Evolutionary conservation across 2,113 vertebrate species (phyloP), one percentile per base, ranked within the genome.

Genomic region (Lophochroa leadbeateri): DNA sequence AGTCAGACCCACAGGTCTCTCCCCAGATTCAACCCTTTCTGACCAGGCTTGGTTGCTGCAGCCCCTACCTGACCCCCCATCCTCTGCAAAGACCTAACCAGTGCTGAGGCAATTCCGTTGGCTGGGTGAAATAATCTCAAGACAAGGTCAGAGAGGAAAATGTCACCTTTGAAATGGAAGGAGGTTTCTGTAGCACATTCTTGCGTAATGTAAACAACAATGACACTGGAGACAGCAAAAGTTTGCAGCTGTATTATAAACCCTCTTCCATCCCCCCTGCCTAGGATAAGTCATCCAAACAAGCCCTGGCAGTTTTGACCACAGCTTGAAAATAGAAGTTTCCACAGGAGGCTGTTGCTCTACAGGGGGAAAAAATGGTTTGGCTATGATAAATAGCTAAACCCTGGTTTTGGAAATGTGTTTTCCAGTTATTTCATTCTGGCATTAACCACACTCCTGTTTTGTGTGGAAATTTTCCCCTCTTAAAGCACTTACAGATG

Each of bases 181-280:
- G 74, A 72, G 90, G 61, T 84, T 84, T 84, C 94, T 85, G 88
- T 33, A 84, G 88, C 86, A 35, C 91, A 43, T 91, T 94, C 87
- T 43, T 17, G 2, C 0, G 0, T 33, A 74, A 60, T 7, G 50
- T 79, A 95, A 96, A 95, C 94, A 94, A 0, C 8, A 39, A 33
- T 78, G 95, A 93, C 92, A 90, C 89, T 17, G 80, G 35, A 97
- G 91, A 87, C 84, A 89, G 91, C 87, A 91, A 15, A 88, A 88
- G 82, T 96, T 93, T 94, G 89, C 89, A 96, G 96, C 93, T 97
- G 92, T 78, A 76, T 74, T 96, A 64, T 94, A 94, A 96, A 96
- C 88, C 49, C 46, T 78, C 82, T 41, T 96, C 94, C 87, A 82
- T 25, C 80, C 75, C 68, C 84, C 47, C 44, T 39, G 76, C 80